phyloP scores from a whole-genome alignment of 2,113 vertebrate genomes.

The Puma concolor region DNA sequence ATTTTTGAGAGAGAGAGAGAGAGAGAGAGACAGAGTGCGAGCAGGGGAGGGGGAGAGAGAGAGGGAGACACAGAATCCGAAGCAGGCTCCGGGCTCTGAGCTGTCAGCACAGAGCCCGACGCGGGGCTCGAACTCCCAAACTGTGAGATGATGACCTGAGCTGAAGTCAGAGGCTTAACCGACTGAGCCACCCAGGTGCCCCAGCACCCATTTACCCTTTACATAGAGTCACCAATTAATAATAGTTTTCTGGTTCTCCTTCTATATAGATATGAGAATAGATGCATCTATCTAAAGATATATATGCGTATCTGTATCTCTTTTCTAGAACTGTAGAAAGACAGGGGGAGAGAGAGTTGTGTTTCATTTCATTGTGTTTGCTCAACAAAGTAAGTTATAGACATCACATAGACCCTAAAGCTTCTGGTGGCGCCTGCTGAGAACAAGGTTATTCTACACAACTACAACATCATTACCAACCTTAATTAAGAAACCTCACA shows the following conservation, averaged over 20 bases:
- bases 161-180: too few species aligned
- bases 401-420: not conserved
- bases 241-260: not conserved
- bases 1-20: too few species aligned
- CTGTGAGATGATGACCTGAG: too few species aligned
- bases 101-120: too few species aligned
- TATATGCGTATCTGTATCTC: fast-evolving
- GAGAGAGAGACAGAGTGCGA: too few species aligned
- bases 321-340: not conserved
- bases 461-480: not conserved
- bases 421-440: not conserved
- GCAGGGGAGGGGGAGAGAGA: too few species aligned
- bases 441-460: not conserved
- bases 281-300: not conserved
- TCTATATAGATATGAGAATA: not conserved
- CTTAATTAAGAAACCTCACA: not conserved
- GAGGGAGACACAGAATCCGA: too few species aligned
- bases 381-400: not conserved
- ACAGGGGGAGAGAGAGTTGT: not conserved
- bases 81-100: too few species aligned
- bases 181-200: too few species aligned
- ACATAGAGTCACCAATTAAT: not conserved
- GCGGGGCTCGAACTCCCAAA: too few species aligned
- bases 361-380: not conserved
- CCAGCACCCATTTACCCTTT: not conserved